phyloP scores from a whole-genome alignment of 2,113 vertebrate species.

The Rhinichthys klamathensis region DNA sequence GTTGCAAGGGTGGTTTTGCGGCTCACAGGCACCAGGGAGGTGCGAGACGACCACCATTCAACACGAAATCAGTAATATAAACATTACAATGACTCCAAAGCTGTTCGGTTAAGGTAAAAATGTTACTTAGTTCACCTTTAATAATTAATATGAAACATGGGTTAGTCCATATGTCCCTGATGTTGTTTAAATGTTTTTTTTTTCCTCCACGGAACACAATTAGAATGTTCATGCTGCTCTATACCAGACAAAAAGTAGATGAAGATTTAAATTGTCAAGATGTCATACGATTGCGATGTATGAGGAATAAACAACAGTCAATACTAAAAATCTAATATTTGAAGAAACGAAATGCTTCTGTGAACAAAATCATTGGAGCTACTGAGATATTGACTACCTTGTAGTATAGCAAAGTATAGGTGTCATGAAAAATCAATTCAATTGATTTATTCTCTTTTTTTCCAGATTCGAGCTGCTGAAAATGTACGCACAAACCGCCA shows the following conservation, averaged over 20 bases:
- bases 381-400: not conserved
- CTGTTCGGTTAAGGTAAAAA: too few relatives aligned
- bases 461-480: constrained; percentile 91
- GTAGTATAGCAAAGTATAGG: constrained; percentile 33
- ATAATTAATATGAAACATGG: not conserved
- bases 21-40: too few relatives aligned
- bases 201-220: not conserved
- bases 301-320: not conserved
- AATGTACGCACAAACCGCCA: constrained; percentile 94
- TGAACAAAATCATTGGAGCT: not conserved
- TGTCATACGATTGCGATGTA: not conserved
- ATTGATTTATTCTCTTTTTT: constrained; percentile 40
- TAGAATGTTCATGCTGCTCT: not conserved
- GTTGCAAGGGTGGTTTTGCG: too few relatives aligned
- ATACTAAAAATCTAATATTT: not conserved
- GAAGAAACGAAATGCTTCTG: not conserved
- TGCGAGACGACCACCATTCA: too few relatives aligned
- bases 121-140: too few relatives aligned
- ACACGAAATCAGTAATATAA: too few relatives aligned
- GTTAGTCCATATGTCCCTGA: not conserved
- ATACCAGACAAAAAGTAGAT: not conserved
- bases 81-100: too few relatives aligned
- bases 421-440: constrained; percentile 38
- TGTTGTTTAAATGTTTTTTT: not conserved
- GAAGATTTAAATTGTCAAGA: not conserved